Evolutionary conservation across 1,140 invertebrate genomes (phyloP).

Genomic region (Phocides pigmalion): DNA sequence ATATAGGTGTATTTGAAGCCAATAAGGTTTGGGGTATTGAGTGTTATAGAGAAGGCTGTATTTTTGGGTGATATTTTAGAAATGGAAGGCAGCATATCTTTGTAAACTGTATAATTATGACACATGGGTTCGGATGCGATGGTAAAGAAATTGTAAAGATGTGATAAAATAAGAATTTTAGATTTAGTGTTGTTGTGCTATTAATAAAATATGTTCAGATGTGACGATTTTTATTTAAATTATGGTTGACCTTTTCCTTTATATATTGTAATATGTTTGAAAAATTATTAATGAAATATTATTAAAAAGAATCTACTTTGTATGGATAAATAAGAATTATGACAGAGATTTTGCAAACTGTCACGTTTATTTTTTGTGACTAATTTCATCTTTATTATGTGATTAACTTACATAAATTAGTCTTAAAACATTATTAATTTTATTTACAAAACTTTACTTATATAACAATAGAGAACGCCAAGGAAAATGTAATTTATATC

Average conservation of each 20-base stretch:
- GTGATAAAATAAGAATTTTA: constrained; percentile 75
- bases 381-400: too few species aligned
- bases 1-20: constrained; percentile 67
- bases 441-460: too few species aligned
- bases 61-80: constrained; percentile 83
- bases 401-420: too few species aligned
- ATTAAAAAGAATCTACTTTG: too few species aligned
- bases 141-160: constrained; percentile 69
- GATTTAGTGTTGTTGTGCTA: constrained; percentile 83
- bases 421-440: too few species aligned
- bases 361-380: too few species aligned
- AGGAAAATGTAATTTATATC: too few species aligned
- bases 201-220: constrained; percentile 82
- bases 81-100: constrained; percentile 75
- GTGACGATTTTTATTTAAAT: constrained; percentile 53
- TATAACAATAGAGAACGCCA: too few species aligned
- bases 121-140: constrained; percentile 48
- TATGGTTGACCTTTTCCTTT: not conserved
- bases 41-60: constrained; percentile 82
- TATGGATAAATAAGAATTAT: too few species aligned
- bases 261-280: too few species aligned
- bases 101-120: constrained; percentile 64
- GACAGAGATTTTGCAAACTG: too few species aligned
- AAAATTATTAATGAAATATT: too few species aligned
- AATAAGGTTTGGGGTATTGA: constrained; percentile 68